These are phyloP conservation scores for Sympetrum striolatum DNA, from an alignment of 2,888 invertebrate genomes.

Conservation along the genomic window DNA sequence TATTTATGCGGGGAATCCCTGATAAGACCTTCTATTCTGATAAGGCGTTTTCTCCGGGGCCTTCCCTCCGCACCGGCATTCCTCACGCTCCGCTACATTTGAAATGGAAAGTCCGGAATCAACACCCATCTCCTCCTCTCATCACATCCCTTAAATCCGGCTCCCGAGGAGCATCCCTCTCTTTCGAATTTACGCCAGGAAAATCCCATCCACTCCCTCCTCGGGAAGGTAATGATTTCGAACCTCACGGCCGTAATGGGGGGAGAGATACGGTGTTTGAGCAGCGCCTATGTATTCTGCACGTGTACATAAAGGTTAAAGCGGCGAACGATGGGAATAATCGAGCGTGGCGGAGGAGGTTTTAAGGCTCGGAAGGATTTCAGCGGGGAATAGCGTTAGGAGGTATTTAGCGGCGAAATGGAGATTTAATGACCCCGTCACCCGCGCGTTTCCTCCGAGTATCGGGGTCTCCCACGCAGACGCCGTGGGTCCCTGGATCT, in stretches of 20 bases:
- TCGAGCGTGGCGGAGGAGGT: background rate
- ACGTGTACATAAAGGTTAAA: background rate
- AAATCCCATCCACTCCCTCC: background rate
- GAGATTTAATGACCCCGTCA: constrained; percentile 37
- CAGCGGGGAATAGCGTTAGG: background rate
- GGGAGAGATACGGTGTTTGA: background rate
- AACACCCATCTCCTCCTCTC: background rate
- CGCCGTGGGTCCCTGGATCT: background rate
- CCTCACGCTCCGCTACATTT: background rate
- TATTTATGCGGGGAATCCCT: background rate
- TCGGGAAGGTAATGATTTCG: background rate
- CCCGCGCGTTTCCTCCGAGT: background rate
- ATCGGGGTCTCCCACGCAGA: background rate
- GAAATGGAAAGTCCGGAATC: background rate
- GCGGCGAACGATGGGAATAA: background rate
- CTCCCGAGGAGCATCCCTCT: background rate
- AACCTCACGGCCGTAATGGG: background rate
- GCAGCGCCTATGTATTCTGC: background rate
- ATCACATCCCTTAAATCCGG: background rate
- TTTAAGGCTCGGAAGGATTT: background rate
- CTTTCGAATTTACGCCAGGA: background rate
- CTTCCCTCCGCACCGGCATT: background rate
- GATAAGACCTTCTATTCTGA: background rate
- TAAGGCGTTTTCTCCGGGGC: background rate
- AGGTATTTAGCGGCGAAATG: constrained; percentile 23